Conservation (phyloP, 2,113 vertebrate species). For the Labeo catla region DNA sequence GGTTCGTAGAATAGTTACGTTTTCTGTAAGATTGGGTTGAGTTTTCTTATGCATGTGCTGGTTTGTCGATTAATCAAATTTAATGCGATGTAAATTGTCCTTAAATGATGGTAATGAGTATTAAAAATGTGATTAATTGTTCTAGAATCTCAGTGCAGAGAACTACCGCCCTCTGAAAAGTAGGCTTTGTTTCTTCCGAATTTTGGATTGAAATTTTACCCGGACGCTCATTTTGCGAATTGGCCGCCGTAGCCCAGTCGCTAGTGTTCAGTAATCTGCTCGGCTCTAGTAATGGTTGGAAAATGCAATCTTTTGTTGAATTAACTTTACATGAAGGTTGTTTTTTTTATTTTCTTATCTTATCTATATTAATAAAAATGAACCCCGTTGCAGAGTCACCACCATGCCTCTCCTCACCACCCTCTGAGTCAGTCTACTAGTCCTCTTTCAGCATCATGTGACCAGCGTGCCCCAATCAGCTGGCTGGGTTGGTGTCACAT, state of each 20-base stretch:
- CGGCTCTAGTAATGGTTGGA: conserved; percentile 66
- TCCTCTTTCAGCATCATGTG: conserved; percentile 99
- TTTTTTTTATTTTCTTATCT: conserved; percentile 84
- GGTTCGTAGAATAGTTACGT: not conserved
- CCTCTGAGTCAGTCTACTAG: conserved; percentile 99
- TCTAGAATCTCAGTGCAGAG: not conserved
- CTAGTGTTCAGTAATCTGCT: conserved; percentile 38
- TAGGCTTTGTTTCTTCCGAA: not conserved
- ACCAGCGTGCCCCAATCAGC: conserved; percentile 99
- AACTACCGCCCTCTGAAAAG: not conserved
- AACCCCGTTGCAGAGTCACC: conserved; percentile 99
- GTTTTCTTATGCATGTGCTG: not conserved
- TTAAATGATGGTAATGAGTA: not conserved
- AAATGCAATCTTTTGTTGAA: conserved; percentile 83
- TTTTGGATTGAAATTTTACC: not conserved
- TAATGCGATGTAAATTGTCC: not conserved
- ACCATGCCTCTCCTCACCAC: conserved; percentile 99
- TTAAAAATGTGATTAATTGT: not conserved
- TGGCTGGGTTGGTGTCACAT: conserved; percentile 99
- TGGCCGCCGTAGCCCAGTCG: conserved; percentile 34
- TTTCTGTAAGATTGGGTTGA: not conserved
- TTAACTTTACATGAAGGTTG: conserved; percentile 86
- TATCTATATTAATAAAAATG: conserved; percentile 99
- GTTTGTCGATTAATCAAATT: not conserved
- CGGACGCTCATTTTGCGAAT: not conserved